A percentile compares a stretch with the other conserved stretches of the same genome.
Evolutionary conservation across 2,797 vertebrate species (phyloP).

Genomic region (Halcyon smyrnensis): DNA sequence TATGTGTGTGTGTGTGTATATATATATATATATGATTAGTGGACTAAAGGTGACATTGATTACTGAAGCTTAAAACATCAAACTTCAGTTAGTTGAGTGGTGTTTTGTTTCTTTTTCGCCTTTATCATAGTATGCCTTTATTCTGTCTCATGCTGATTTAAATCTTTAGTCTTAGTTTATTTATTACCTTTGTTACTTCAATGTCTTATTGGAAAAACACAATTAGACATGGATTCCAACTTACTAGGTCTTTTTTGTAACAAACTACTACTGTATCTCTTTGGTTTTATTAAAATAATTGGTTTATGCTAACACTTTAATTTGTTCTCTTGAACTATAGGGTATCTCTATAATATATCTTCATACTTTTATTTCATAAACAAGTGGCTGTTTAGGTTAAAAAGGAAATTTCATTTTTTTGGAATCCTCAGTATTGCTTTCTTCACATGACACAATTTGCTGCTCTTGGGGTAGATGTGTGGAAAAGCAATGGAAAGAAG

Average conservation of each 20-base stretch:
- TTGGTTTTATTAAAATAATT: background rate
- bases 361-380: background rate
- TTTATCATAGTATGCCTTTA: background rate
- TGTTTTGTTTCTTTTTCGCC: background rate
- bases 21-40: background rate
- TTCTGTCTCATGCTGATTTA: background rate
- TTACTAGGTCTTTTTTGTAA: background rate
- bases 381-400: background rate
- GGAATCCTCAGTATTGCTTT: background rate
- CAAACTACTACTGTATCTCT: background rate
- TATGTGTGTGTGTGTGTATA: background rate
- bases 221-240: background rate
- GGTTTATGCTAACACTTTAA: background rate
- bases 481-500: background rate
- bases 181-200: background rate
- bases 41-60: background rate
- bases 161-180: background rate
- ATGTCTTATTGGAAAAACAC: rapidly evolving
- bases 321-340: background rate
- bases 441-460: background rate
- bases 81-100: background rate
- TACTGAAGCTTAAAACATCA: background rate
- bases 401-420: background rate
- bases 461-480: background rate
- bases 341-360: background rate